Evolutionary conservation across 1,140 invertebrate genomes (phyloP).

Genomic region (Stegodyphus mimosarum): DNA sequence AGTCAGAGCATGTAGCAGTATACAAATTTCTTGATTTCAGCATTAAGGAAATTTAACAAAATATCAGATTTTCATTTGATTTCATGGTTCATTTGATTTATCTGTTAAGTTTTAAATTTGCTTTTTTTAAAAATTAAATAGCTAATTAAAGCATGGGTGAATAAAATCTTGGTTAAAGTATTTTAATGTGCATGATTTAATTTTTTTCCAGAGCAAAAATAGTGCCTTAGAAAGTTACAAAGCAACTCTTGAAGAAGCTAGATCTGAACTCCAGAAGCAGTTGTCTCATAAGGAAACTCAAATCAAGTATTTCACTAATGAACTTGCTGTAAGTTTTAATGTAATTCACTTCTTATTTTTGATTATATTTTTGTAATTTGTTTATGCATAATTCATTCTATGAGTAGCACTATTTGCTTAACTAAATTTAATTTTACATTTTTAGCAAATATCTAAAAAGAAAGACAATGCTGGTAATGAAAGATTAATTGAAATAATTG

Average conservation of each 20-base stretch:
- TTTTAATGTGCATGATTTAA: neutral
- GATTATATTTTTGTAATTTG: too few relatives aligned
- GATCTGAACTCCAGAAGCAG: conserved; percentile 9
- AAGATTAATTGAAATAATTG: neutral
- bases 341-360: neutral
- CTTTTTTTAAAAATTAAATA: neutral
- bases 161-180: neutral
- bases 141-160: neutral
- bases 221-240: conserved; percentile 30
- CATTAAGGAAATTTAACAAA: too few relatives aligned
- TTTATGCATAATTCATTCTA: too few relatives aligned
- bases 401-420: too few relatives aligned
- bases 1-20: too few relatives aligned
- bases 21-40: too few relatives aligned
- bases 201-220: conserved; percentile 15
- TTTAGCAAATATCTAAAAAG: too few relatives aligned
- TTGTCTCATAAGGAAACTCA: conserved; percentile 6
- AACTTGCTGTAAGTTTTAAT: conserved; percentile 21
- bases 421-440: too few relatives aligned
- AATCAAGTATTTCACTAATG: conserved; percentile 15
- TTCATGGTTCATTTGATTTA: neutral
- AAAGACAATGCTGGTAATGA: too few relatives aligned
- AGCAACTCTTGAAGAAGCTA: conserved; percentile 27
- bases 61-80: too few relatives aligned
- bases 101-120: neutral